These are phyloP conservation scores for Drosophila mayaguana DNA, from an alignment of 2,888 invertebrate genomes.

Conservation along the genomic window DNA sequence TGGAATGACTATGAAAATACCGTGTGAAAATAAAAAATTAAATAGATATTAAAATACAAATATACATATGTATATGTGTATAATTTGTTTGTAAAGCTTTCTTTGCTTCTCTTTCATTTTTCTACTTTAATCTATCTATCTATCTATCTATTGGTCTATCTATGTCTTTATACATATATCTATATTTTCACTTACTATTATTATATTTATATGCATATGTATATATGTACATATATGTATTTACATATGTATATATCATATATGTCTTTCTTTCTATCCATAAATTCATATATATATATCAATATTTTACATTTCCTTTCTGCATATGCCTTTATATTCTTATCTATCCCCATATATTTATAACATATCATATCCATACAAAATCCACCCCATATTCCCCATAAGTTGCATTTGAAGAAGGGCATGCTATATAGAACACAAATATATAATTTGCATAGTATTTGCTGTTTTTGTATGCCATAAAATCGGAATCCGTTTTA, in stretches of 20 bases:
- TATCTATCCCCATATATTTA: too few species aligned
- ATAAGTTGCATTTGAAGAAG: not conserved
- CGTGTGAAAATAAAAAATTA: not conserved
- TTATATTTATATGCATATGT: not conserved
- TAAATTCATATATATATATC: not conserved
- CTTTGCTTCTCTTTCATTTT: too few species aligned
- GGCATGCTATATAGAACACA: not conserved
- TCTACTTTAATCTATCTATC: too few species aligned
- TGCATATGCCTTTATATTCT: too few species aligned
- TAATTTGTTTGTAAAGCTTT: too few species aligned
- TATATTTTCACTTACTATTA: not conserved
- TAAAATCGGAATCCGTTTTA: slow-evolving; percentile 37
- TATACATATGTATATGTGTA: too few species aligned
- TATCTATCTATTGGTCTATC: not conserved
- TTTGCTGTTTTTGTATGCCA: slow-evolving; percentile 3
- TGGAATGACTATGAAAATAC: not conserved
- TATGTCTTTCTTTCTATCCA: not conserved
- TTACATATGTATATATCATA: too few species aligned
- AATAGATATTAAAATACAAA: too few species aligned
- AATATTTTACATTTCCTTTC: not conserved
- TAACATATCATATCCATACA: not conserved
- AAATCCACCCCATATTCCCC: not conserved
- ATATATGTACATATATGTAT: not conserved
- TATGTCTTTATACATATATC: not conserved
- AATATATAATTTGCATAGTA: slow-evolving; percentile 1